phyloP scores from a whole-genome alignment of 2,888 invertebrate genomes.

The Danaus chrysippus region DNA sequence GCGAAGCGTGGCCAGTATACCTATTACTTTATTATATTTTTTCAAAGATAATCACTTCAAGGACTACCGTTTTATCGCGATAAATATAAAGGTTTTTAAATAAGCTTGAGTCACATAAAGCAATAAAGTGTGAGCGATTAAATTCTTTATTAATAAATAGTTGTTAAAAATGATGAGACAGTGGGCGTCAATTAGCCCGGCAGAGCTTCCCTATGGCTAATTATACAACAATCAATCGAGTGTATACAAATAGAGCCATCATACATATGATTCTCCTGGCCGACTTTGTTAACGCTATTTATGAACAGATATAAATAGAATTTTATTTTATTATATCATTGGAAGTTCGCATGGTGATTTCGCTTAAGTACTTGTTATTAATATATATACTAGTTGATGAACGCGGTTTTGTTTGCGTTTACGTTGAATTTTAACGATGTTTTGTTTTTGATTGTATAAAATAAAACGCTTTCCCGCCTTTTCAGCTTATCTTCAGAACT shows the following conservation, averaged over 20 bases:
- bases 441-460: no score
- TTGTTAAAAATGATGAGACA: slow-evolving; percentile 28
- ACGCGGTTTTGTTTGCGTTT: no score
- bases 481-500: no score
- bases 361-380: background rate
- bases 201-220: slow-evolving; percentile 40
- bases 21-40: no score
- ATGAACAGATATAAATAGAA: slow-evolving; percentile 44
- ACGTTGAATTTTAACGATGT: no score
- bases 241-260: slow-evolving; percentile 50
- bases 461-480: no score
- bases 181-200: slow-evolving; percentile 34
- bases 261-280: slow-evolving; percentile 10
- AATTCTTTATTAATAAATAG: slow-evolving; percentile 30
- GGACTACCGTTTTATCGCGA: no score
- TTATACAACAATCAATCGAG: slow-evolving; percentile 60
- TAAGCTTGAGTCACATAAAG: slow-evolving; percentile 17
- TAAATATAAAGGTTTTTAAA: slow-evolving; percentile 9
- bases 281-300: slow-evolving; percentile 49
- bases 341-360: background rate
- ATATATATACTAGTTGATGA: background rate
- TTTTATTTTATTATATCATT: slow-evolving; percentile 19
- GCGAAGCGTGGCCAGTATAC: no score
- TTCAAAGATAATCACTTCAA: no score
- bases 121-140: slow-evolving; percentile 36